phyloP scores from a whole-genome alignment of 2,113 vertebrate genomes.

The Alexandromys fortis region DNA sequence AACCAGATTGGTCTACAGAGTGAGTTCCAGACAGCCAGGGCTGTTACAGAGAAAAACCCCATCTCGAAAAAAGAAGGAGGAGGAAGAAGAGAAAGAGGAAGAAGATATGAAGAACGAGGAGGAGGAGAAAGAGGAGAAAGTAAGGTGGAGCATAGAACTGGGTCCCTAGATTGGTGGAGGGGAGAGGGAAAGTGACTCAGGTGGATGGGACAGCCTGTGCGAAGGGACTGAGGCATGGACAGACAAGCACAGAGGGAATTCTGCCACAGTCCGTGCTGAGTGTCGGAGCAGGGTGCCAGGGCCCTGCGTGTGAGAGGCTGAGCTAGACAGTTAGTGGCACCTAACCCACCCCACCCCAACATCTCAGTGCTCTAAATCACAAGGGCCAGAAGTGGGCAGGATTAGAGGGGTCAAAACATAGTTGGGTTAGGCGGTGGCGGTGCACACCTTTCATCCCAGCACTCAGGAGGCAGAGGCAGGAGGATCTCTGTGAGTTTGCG shows the following conservation, averaged over 20 bases:
- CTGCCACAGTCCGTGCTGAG: background rate
- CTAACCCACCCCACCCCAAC: rapidly evolving
- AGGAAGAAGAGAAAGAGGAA: too few relatives aligned
- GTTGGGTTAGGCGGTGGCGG: background rate
- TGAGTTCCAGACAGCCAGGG: background rate
- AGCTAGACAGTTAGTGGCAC: background rate
- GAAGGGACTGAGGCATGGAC: background rate
- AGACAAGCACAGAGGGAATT: background rate
- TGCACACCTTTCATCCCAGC: too few relatives aligned
- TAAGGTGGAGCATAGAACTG: background rate
- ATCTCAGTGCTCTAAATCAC: background rate
- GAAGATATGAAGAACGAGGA: too few relatives aligned
- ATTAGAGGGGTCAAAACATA: background rate
- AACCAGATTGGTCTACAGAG: background rate
- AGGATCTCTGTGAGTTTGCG: too few relatives aligned
- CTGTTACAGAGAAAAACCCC: background rate
- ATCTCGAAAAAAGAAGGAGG: background rate
- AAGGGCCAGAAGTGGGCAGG: background rate
- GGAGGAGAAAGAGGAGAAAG: background rate
- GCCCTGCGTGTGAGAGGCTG: background rate
- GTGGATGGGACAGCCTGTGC: background rate
- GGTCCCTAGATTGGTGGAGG: background rate
- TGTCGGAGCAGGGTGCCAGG: background rate
- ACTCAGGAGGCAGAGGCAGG: too few relatives aligned
- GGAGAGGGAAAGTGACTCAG: too few relatives aligned